phyloP scores from a whole-genome alignment of 2,113 vertebrate species.

The Vireo altiloquus region DNA sequence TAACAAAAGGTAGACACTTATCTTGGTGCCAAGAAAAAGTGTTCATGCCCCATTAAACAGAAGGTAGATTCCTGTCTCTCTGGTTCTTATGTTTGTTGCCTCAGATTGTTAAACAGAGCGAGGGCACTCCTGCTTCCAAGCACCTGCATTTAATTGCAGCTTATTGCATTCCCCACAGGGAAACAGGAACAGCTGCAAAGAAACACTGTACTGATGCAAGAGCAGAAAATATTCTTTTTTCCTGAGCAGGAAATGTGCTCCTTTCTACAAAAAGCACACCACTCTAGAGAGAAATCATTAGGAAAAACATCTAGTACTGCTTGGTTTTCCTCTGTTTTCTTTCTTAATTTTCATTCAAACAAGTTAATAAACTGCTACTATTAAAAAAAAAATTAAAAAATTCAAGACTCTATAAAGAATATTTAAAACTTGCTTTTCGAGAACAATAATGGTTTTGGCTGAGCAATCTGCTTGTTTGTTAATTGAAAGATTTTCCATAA shows the following conservation, averaged over 20 bases:
- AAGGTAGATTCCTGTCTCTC: slow-evolving; percentile 19
- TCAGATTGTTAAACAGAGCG: slow-evolving; percentile 59
- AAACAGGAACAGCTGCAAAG: slow-evolving; percentile 58
- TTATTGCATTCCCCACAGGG: slow-evolving; percentile 54
- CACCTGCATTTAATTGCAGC: slow-evolving; percentile 67
- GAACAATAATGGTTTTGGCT: background rate
- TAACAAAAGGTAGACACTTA: slow-evolving; percentile 1
- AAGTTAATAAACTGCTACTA: slow-evolving; percentile 26
- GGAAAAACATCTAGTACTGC: background rate
- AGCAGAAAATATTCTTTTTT: slow-evolving; percentile 2
- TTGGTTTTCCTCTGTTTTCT: background rate
- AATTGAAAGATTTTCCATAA: slow-evolving; percentile 35
- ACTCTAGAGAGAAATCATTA: background rate
- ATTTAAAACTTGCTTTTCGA: slow-evolving; percentile 32
- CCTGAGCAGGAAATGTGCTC: slow-evolving; percentile 15
- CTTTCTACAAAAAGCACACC: background rate
- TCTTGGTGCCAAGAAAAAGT: background rate
- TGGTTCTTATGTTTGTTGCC: slow-evolving; percentile 48
- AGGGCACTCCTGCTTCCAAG: slow-evolving; percentile 51
- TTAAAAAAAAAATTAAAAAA: background rate
- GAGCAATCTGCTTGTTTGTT: slow-evolving; percentile 1
- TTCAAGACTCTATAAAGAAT: background rate
- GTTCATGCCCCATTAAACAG: slow-evolving; percentile 27
- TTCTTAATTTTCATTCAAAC: background rate
- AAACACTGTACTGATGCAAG: slow-evolving; percentile 32